Percentiles rank a stretch among this genome's conserved stretches.
These are phyloP conservation scores for Cyphomyrus plagiostoma DNA, from an alignment of 2,113 vertebrate species.

Conservation along the genomic window DNA sequence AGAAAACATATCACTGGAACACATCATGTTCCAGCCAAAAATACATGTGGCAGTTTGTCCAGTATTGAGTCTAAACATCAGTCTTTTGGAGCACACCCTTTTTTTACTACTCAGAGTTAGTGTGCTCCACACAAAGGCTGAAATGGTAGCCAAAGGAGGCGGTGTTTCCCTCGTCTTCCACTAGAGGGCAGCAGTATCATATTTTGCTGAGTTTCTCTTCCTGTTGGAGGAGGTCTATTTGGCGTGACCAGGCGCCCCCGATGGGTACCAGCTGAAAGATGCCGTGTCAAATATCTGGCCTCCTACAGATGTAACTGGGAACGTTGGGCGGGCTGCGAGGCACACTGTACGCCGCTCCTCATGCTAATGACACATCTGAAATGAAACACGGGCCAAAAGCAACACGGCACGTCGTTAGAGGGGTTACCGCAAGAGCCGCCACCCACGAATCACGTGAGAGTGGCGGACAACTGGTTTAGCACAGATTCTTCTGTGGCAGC, in stretches of 20 bases:
- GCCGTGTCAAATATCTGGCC: background rate
- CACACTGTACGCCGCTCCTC: background rate
- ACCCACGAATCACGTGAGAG: background rate
- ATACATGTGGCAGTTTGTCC: background rate
- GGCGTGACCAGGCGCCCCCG: background rate
- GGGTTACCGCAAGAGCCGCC: background rate
- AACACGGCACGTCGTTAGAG: background rate
- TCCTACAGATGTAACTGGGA: background rate
- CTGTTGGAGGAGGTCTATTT: background rate
- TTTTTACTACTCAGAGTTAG: background rate
- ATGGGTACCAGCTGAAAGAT: background rate
- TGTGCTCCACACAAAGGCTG: background rate
- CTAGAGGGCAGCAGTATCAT: conserved; percentile 20
- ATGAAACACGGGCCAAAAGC: background rate
- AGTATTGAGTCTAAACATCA: background rate
- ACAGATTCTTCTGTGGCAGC: background rate
- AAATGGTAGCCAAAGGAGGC: background rate
- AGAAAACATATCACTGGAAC: background rate
- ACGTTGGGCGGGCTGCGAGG: background rate
- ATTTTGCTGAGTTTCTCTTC: background rate
- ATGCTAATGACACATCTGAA: background rate
- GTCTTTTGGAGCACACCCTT: background rate
- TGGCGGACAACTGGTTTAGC: background rate
- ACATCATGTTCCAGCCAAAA: background rate
- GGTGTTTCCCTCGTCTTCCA: background rate